Evolutionary conservation across 1,140 invertebrate species (phyloP), one percentile per base, ranked within the genome.

Genomic region (Hypsibius dujardini): DNA sequence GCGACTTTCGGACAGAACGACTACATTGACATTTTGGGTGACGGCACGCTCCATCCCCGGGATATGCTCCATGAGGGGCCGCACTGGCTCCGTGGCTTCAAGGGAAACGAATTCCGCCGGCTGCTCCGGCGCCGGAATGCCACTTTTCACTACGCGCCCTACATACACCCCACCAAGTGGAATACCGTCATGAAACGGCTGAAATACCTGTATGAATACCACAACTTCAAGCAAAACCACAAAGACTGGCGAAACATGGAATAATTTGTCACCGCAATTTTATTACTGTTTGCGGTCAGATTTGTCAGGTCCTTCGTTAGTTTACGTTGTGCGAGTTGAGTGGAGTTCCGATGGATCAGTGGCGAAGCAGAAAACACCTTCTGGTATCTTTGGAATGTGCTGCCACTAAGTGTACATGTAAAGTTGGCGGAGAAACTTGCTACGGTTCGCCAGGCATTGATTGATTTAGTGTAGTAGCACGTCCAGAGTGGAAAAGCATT

Each of bases 1-100:
- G 90, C 90, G 7, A 76, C 92, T 0, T 93, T 90, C 82, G 92
- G 92, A 1, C 92, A 95, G 78, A 96, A 96, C 82, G 92, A 96
- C 81, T 95, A 95, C 76, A 95, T 96, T 71, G 81, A 95, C 80
- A 94, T 95, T 70, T 81, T 95, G 46, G 92, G 92, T 1, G 85
- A 87, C 77, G 87, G 87, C 69, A 83, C 84, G 7, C 73, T 95
- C 46, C 86, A 91, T 79, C 91, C 91, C 1, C 86, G 86, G 0
- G 86, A 84, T 76, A 84, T 90, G n/a, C 76, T 92, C 1, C n/a
- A n/a, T n/a, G 85, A 86, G 74, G 84, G 93, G 12, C 92, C 92
- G 0, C 77, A 80, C 0, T 95, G 92, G 91, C 81, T 96, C 15
- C 84, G 87, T 76, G 92, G 91, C 59, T 85, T 92, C 46, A 83